A percentile compares a stretch with the other conserved stretches of the same genome.
Conservation (phyloP, 2,888 invertebrate genomes). For the Napeogenes sylphis region DNA sequence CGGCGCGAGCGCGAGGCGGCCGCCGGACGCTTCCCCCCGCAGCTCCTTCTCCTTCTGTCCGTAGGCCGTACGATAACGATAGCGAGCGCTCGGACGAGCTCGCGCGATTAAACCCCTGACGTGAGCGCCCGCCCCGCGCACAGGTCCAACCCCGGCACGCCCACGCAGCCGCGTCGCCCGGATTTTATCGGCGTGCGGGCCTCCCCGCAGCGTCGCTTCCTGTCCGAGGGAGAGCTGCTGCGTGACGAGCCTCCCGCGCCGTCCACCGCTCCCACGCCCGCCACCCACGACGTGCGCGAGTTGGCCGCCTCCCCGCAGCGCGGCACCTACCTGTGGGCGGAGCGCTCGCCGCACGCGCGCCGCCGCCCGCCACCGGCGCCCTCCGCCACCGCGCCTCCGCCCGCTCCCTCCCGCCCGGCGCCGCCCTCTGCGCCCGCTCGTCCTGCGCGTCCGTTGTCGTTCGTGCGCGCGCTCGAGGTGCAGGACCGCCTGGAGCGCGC, state of each 20-base stretch:
- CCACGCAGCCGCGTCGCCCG: constrained; percentile 91
- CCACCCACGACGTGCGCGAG: constrained; percentile 89
- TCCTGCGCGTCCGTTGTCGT: constrained; percentile 88
- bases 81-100: constrained; percentile 76
- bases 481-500: constrained; percentile 92
- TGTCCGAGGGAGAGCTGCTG: constrained; percentile 89
- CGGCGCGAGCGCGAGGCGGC: constrained; percentile 34
- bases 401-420: constrained; percentile 79
- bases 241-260: constrained; percentile 83
- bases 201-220: constrained; percentile 86
- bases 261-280: constrained; percentile 83
- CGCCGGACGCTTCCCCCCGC: constrained; percentile 73
- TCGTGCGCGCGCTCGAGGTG: constrained; percentile 93
- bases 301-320: constrained; percentile 92
- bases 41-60: constrained; percentile 77
- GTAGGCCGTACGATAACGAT: constrained; percentile 77
- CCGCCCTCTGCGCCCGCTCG: constrained; percentile 52
- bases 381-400: constrained; percentile 46
- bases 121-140: constrained; percentile 69
- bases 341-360: constrained; percentile 71
- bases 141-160: constrained; percentile 95
- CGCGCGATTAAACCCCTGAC: constrained; percentile 77
- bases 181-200: constrained; percentile 90
- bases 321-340: constrained; percentile 68
- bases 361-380: constrained; percentile 47